Evolutionary conservation across 2,888 invertebrate genomes (phyloP), one percentile per base, ranked within the genome.

Genomic region (Luffia ferchaultella): DNA sequence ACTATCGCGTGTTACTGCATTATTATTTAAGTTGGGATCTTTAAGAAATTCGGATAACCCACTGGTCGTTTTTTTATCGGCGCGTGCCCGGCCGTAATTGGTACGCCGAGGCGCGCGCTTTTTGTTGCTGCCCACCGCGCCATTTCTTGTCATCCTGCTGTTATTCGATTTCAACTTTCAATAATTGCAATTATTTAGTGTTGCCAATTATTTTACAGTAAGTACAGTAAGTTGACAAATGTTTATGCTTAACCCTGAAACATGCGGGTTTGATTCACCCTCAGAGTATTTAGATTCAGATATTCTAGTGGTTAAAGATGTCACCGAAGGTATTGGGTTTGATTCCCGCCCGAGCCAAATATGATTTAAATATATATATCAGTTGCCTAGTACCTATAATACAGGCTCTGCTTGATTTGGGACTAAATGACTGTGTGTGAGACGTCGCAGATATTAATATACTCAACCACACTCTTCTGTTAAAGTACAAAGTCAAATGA

Each of bases 1-100:
- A 73, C 68, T 73, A 73, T 82, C 79, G 83, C 83, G 82, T 83
- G 83, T 83, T 82, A 78, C 76, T 77, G 82, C 82, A 82, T 80
- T 82, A 82, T 83, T 83, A 82, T 82, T 80, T 79, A 76, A 74
- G 72, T 63, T 71, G 66, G 67, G 64, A 59, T 70, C 75, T 76
- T 79, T 73, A 74, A 74, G 78, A 76, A 78, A 72, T 67, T 71
- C 60, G 69, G 68, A 73, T 76, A 70, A 72, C 67, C 65, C 63
- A 64, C 59, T 63, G 66, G 62, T 68, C 60, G 62, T 73, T 79
- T 78, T 77, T 79, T 78, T 75, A 73, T 45, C 64, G 77, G 80
- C 82, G 82, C 83, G 83, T 82, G 82, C 82, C 78, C 78, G 53
- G 61, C 57, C 71, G 71, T 82, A 76, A 80, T 77, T 76, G 79